phyloP scores from a whole-genome alignment of 2,113 vertebrate species.

The Buteo buteo region DNA sequence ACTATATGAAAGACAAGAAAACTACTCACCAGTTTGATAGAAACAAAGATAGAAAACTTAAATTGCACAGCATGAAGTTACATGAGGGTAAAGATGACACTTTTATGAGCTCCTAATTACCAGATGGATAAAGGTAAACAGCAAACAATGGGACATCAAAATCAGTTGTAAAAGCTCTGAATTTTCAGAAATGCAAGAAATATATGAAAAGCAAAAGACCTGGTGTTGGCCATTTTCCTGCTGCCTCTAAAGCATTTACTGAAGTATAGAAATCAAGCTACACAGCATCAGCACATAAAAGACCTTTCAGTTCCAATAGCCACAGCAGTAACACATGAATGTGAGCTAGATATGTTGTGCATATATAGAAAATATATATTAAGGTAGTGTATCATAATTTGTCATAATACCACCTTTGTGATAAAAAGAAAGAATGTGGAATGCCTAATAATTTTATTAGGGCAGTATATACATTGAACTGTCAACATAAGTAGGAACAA shows the following conservation, averaged over 20 bases:
- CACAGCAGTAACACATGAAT: not conserved
- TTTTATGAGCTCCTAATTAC: not conserved
- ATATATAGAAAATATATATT: not conserved
- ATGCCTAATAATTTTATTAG: not conserved
- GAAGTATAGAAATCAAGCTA: not conserved
- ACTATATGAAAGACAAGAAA: not conserved
- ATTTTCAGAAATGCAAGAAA: not conserved
- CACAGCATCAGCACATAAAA: not conserved
- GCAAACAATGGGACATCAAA: not conserved
- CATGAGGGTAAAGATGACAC: not conserved
- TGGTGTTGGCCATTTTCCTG: not conserved
- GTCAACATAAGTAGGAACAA: not conserved
- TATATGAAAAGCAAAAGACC: not conserved
- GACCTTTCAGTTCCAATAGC: not conserved
- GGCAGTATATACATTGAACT: not conserved
- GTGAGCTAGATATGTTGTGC: not conserved
- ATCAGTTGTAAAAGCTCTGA: not conserved
- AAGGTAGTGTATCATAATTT: not conserved
- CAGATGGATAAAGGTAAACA: not conserved
- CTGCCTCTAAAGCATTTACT: not conserved
- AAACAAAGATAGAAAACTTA: not conserved
- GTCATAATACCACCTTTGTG: not conserved
- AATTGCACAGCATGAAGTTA: not conserved
- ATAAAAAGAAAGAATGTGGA: not conserved
- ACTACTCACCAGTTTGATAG: not conserved